Evolutionary conservation across 2,113 vertebrate genomes (phyloP).

Genomic region (Python bivittatus): DNA sequence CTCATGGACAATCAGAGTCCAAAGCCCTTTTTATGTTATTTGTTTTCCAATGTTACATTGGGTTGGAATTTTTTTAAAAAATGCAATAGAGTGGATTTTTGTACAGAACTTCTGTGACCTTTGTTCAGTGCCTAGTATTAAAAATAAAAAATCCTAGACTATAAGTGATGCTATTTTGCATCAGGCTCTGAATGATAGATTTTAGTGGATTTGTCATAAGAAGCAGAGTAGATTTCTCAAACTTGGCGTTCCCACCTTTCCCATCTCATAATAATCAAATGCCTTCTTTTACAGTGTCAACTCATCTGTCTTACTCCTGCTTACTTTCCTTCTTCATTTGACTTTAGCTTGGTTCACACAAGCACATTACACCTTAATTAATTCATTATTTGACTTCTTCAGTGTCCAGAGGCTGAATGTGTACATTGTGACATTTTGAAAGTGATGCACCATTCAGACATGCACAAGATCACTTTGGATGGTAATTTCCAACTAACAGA

Average conservation of each 20-base stretch:
- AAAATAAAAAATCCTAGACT: background rate
- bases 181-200: background rate
- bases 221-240: background rate
- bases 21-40: background rate
- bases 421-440: background rate
- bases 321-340: background rate
- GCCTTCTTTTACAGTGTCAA: background rate
- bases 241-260: background rate
- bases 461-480: background rate
- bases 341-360: background rate
- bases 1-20: background rate
- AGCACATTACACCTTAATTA: background rate
- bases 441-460: background rate
- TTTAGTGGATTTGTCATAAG: background rate
- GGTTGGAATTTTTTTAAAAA: background rate
- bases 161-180: background rate
- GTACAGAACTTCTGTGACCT: background rate
- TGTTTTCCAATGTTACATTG: background rate
- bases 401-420: background rate
- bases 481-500: background rate
- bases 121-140: background rate
- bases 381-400: background rate
- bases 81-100: background rate
- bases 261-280: background rate
- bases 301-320: background rate